phyloP scores from a whole-genome alignment of 2,888 invertebrate genomes.

The Volucella inflata region DNA sequence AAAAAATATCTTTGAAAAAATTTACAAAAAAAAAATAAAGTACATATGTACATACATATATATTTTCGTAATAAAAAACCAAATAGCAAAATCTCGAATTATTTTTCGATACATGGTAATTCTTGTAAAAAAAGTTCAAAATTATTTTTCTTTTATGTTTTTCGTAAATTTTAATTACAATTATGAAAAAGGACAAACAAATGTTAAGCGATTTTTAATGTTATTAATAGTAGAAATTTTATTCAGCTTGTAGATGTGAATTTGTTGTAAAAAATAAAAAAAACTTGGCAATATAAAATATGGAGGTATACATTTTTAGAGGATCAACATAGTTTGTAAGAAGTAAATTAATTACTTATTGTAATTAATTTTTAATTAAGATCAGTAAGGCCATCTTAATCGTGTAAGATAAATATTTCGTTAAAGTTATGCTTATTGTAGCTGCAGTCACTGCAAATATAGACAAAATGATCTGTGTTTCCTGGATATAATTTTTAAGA shows the following conservation, averaged over 20 bases:
- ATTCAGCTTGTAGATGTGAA: conserved; percentile 46
- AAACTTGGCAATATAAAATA: neutral
- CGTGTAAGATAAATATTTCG: conserved; percentile 6
- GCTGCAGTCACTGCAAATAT: neutral
- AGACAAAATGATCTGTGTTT: neutral
- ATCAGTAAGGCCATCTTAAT: neutral
- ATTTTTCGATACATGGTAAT: neutral
- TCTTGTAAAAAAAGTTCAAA: neutral
- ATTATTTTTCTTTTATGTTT: neutral
- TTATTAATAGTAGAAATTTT: conserved; percentile 17
- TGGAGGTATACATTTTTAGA: too few relatives aligned
- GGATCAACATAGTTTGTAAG: neutral
- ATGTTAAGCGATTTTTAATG: neutral
- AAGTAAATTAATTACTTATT: neutral
- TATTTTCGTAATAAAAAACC: too few relatives aligned
- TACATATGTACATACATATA: too few relatives aligned
- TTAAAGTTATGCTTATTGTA: neutral
- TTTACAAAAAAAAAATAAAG: too few relatives aligned
- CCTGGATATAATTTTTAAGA: neutral
- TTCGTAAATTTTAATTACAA: too few relatives aligned
- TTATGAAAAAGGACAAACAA: too few relatives aligned
- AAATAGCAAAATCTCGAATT: too few relatives aligned
- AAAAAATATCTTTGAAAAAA: too few relatives aligned
- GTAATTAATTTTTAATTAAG: too few relatives aligned
- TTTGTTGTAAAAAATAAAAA: neutral